phyloP scores from a whole-genome alignment of 2,888 invertebrate species.

The Lypha dubia region DNA sequence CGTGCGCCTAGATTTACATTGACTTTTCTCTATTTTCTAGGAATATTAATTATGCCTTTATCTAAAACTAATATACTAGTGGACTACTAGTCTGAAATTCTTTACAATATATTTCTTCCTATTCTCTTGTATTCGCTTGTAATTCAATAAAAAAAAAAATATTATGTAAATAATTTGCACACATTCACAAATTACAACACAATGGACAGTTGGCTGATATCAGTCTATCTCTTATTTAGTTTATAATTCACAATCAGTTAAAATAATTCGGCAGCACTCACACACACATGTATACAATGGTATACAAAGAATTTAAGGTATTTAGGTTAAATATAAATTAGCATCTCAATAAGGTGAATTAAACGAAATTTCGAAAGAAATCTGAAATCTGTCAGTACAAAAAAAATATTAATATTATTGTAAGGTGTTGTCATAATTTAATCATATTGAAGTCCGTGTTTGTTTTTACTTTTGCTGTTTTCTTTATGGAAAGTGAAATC shows the following conservation, averaged over 20 bases:
- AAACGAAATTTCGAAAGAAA: conserved; percentile 47
- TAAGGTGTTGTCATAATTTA: conserved; percentile 59
- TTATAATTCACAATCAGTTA: background rate
- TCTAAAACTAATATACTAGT: too few relatives aligned
- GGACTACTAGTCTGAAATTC: too few relatives aligned
- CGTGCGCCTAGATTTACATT: too few relatives aligned
- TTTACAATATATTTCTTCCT: too few relatives aligned
- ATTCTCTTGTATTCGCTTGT: too few relatives aligned
- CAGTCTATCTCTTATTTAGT: background rate
- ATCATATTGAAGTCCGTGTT: conserved; percentile 17
- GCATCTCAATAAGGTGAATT: conserved; percentile 76
- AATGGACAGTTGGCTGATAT: background rate
- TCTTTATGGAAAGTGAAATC: conserved; percentile 67
- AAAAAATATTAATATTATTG: conserved; percentile 12
- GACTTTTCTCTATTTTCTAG: too few relatives aligned
- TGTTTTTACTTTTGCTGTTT: conserved; percentile 11
- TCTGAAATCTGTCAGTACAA: conserved; percentile 50
- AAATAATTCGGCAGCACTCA: background rate
- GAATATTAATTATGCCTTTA: too few relatives aligned
- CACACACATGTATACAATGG: background rate
- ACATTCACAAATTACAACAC: background rate
- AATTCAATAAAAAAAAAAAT: too few relatives aligned
- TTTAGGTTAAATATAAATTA: conserved; percentile 81
- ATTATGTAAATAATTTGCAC: too few relatives aligned
- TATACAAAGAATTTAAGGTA: conserved; percentile 79